Conservation (phyloP, 2,888 invertebrate genomes). For the Creontiades dilutus region DNA sequence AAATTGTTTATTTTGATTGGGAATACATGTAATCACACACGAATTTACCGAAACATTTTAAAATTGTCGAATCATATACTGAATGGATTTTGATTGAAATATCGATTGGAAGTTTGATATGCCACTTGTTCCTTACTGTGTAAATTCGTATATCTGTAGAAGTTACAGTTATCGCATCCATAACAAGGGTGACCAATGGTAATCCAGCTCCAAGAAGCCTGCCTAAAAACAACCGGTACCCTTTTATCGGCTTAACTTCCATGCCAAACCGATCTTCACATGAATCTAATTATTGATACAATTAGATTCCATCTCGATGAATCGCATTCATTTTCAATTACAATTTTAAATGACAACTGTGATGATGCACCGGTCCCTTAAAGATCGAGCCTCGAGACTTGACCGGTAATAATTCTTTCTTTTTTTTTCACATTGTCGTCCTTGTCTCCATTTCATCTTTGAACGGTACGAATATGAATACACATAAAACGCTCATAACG, state of each 20-base stretch:
- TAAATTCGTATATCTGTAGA: too few species aligned
- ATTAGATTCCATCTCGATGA: background rate
- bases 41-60: too few species aligned
- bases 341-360: constrained; percentile 50
- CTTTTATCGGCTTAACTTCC: background rate
- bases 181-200: too few species aligned
- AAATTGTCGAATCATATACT: too few species aligned
- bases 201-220: too few species aligned
- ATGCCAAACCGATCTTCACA: background rate
- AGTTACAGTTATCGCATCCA: too few species aligned
- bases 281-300: background rate
- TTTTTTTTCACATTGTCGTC: background rate
- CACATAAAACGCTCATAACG: constrained; percentile 31
- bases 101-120: too few species aligned
- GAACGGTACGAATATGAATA: constrained; percentile 12
- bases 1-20: too few species aligned
- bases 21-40: too few species aligned
- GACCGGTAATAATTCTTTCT: constrained; percentile 50
- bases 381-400: constrained; percentile 13
- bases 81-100: too few species aligned
- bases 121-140: too few species aligned
- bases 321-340: constrained; percentile 47
- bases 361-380: constrained; percentile 33
- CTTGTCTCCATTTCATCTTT: constrained; percentile 9
- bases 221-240: too few species aligned